Conservation (phyloP, 2,888 invertebrate species). For the Pantelozetes paolii region DNA sequence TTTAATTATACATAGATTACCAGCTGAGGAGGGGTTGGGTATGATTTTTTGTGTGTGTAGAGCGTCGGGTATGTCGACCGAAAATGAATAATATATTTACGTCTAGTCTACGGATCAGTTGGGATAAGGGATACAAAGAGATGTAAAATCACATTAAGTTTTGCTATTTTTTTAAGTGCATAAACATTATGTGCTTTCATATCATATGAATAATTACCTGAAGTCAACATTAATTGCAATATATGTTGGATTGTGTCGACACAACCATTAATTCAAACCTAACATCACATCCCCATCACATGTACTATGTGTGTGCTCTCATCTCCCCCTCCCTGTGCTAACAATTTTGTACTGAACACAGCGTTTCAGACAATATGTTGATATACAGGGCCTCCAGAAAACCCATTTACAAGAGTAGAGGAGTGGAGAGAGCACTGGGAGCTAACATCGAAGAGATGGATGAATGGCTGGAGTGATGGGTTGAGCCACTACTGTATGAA, state of each 20-base stretch:
- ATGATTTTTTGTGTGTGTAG: too few species aligned
- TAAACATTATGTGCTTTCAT: too few species aligned
- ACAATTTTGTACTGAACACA: background rate
- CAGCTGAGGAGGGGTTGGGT: too few species aligned
- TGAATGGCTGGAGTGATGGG: background rate
- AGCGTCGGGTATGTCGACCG: too few species aligned
- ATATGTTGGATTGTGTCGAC: constrained; percentile 11
- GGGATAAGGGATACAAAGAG: background rate
- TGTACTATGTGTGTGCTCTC: background rate
- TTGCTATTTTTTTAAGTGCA: background rate
- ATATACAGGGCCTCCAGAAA: background rate
- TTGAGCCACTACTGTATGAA: background rate
- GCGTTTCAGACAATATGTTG: background rate
- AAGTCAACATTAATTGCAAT: constrained; percentile 23
- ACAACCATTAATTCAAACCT: constrained; percentile 1
- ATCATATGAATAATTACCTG: constrained; percentile 28
- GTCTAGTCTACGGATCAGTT: background rate
- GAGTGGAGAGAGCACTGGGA: background rate
- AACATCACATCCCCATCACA: constrained; percentile 13
- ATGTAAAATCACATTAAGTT: background rate
- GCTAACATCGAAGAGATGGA: background rate
- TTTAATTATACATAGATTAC: too few species aligned
- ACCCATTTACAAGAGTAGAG: background rate
- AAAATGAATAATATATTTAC: background rate
- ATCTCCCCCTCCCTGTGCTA: background rate